Percentiles rank a stretch among this genome's conserved stretches.
These are phyloP conservation scores for Camelus bactrianus DNA, from an alignment of 2,113 vertebrate species.

Conservation along the genomic window DNA sequence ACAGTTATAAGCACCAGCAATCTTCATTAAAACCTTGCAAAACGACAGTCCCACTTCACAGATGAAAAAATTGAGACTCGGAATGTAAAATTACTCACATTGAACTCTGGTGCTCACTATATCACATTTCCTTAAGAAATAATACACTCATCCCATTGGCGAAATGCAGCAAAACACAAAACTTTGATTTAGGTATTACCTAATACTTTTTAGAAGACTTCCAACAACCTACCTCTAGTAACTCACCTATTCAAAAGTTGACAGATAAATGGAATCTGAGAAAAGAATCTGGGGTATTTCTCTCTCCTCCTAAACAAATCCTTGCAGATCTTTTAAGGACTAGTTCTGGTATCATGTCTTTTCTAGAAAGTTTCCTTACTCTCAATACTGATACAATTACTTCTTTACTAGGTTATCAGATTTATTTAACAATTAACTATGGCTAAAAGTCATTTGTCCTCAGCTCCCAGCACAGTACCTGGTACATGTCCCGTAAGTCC, in stretches of 20 bases:
- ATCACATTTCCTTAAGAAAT: neutral
- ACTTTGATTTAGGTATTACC: neutral
- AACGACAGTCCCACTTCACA: neutral
- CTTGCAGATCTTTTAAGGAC: neutral
- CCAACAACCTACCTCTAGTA: neutral
- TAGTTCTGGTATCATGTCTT: neutral
- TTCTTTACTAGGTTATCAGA: neutral
- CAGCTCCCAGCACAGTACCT: neutral
- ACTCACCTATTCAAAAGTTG: slow-evolving; percentile 46
- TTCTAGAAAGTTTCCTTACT: neutral
- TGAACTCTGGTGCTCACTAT: neutral
- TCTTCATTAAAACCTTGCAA: neutral
- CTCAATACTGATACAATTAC: neutral
- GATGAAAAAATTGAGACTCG: neutral
- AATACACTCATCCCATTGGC: neutral
- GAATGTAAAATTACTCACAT: neutral
- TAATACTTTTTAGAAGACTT: slow-evolving; percentile 6
- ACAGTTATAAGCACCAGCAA: neutral
- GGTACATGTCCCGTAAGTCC: neutral
- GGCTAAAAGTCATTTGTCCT: neutral
- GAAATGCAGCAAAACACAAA: neutral
- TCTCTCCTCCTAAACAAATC: neutral
- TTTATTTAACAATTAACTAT: neutral
- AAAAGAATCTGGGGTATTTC: neutral
- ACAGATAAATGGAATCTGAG: neutral